A percentile compares a stretch with the other conserved stretches of the same genome.
phyloP scores from a whole-genome alignment of 2,888 invertebrate species.

The Luffia ferchaultella region DNA sequence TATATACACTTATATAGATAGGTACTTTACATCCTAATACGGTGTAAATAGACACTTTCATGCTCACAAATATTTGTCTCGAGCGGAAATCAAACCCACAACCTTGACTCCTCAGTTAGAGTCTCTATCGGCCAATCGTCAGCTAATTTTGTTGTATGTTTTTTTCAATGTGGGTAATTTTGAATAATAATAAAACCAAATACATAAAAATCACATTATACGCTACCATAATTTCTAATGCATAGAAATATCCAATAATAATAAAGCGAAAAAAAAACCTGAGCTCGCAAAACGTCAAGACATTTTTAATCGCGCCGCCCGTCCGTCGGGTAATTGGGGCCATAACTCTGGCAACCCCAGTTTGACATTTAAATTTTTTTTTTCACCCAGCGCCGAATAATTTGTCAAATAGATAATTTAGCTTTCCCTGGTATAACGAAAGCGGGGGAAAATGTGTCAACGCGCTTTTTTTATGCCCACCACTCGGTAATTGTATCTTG shows the following conservation, averaged over 20 bases:
- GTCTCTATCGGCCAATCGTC: too few species aligned
- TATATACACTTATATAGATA: too few species aligned
- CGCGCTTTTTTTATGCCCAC: constrained; percentile 9
- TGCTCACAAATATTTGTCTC: too few species aligned
- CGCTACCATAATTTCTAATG: neutral
- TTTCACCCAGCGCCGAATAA: constrained; percentile 37
- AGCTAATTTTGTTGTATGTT: too few species aligned
- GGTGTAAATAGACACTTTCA: too few species aligned
- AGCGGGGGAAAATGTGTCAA: constrained; percentile 30
- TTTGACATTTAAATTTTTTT: constrained; percentile 61
- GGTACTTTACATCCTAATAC: too few species aligned
- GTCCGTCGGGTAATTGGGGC: constrained; percentile 49
- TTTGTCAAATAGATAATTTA: constrained; percentile 40
- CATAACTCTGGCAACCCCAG: constrained; percentile 58
- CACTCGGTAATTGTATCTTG: neutral
- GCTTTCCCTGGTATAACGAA: constrained; percentile 29
- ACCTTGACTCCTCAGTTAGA: too few species aligned
- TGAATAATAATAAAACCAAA: too few species aligned
- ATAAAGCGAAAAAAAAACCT: constrained; percentile 28
- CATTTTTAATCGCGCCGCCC: constrained; percentile 52
- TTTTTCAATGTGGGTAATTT: too few species aligned
- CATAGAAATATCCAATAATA: neutral
- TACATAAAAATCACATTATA: too few species aligned
- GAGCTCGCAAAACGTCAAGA: constrained; percentile 46
- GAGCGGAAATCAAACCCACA: too few species aligned